Evolutionary conservation across 2,888 invertebrate species (phyloP), one percentile per base, ranked within the genome.

Genomic region (Panopea generosa): DNA sequence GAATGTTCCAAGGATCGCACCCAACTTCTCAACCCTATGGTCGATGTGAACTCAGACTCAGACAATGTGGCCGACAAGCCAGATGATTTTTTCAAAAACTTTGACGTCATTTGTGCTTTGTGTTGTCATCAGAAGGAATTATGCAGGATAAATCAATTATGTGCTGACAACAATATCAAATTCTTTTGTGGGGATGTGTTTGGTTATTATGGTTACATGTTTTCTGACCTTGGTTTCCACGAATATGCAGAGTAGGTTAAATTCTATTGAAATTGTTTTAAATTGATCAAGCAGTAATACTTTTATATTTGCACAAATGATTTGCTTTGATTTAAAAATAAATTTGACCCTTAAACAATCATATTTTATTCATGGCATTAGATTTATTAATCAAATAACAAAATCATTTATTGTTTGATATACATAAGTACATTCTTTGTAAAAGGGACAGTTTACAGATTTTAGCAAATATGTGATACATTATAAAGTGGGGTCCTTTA

Each of bases 201-300:
- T 95, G 99, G 99, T 50, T 96, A 96, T 94, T 96, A 96, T 93
- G 99, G 98, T 0, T 99, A 95, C 92, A 95, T 96, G 91, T 97
- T 98, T 92, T 95, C 96, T 16, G 98, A 99, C 93, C 95, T 99
- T 55, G 95, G 96, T 55, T 95, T 95, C 63, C 97, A 98, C 90
- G 95, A 96, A 84, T 97, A 95, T 93, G 95, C 95, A 57, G 96
- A 96, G 96, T 96, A 93, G 94, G 95, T 94, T 11, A n/a, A 11
- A n/a, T n/a, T n/a, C n/a, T n/a, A n/a, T n/a, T n/a, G n/a, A n/a
- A n/a, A n/a, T n/a, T 2, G 24, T 11, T 52, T 11, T 11, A 40
- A 11, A n/a, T n/a, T n/a, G n/a, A n/a, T n/a, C n/a, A n/a, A n/a
- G n/a, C n/a, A n/a, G n/a, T n/a, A n/a, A n/a, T n/a, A n/a, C n/a